A percentile compares a stretch with the other conserved stretches of the same genome.
These are phyloP conservation scores for Amaurobius ferox DNA, from an alignment of 2,888 invertebrate species.

Conservation along the genomic window DNA sequence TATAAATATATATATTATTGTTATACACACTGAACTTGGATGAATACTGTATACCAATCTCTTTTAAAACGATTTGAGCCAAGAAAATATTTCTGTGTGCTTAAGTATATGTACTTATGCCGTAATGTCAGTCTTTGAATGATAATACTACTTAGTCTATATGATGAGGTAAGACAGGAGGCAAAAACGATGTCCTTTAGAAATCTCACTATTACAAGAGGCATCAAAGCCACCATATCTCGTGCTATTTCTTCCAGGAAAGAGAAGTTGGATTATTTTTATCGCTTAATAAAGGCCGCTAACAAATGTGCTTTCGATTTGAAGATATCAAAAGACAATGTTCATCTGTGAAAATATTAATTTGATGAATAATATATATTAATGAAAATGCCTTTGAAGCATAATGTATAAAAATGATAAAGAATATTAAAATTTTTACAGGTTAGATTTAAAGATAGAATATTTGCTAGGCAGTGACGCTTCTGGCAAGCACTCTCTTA, in stretches of 20 bases:
- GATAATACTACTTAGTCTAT: slow-evolving; percentile 61
- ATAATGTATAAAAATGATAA: no score
- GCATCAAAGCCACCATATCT: slow-evolving; percentile 39
- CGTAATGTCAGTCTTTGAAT: slow-evolving; percentile 47
- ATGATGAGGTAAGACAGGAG: slow-evolving; percentile 69
- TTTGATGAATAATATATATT: no score
- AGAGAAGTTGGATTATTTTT: neutral
- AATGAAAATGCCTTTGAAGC: no score
- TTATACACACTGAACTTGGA: slow-evolving; percentile 41
- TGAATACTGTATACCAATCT: slow-evolving; percentile 53
- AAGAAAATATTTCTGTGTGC: slow-evolving; percentile 68
- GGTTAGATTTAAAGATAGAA: neutral
- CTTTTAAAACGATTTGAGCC: slow-evolving; percentile 65
- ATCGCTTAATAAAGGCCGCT: neutral
- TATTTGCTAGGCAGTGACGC: slow-evolving; percentile 33
- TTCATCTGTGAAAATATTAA: no score
- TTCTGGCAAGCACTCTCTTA: slow-evolving; percentile 47
- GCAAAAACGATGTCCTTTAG: slow-evolving; percentile 65
- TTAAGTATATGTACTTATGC: slow-evolving; percentile 46
- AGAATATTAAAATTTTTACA: neutral
- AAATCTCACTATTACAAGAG: slow-evolving; percentile 71
- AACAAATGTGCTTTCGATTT: neutral
- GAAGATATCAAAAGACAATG: neutral
- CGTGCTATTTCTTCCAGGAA: slow-evolving; percentile 4
- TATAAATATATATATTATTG: slow-evolving; percentile 27